Conservation (phyloP, 2,797 vertebrate genomes). For the Sciurus carolinensis region DNA sequence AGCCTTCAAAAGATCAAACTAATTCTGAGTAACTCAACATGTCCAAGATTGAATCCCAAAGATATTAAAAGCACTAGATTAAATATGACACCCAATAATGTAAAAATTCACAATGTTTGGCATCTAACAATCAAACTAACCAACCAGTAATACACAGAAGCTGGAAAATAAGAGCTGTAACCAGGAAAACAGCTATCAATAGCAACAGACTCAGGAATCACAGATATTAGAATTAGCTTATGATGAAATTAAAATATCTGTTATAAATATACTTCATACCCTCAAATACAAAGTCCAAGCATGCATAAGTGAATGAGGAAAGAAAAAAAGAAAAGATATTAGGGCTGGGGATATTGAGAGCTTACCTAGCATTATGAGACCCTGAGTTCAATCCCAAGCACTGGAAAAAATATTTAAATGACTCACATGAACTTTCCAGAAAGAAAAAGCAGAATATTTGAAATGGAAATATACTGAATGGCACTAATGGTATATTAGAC, state of each 20-base stretch:
- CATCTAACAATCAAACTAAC: background rate
- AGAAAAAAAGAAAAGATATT: background rate
- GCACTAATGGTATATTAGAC: background rate
- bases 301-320: background rate
- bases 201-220: background rate
- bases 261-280: background rate
- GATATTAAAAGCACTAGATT: background rate
- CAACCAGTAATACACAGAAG: background rate
- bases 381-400: background rate
- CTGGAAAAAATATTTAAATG: background rate
- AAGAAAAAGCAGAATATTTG: slow-evolving; percentile 17
- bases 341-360: background rate
- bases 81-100: background rate
- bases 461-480: background rate
- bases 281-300: background rate
- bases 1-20: slow-evolving; percentile 20
- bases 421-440: background rate
- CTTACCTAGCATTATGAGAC: background rate
- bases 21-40: slow-evolving; percentile 38
- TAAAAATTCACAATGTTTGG: slow-evolving; percentile 22
- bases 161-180: slow-evolving; percentile 2
- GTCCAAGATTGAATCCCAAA: slow-evolving; percentile 21
- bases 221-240: slow-evolving; percentile 37
- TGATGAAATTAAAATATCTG: background rate
- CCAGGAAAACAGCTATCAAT: background rate